Base-by-base conservation (phyloP, 2,797 vertebrate genomes). In the Cossypha polioptera region DNA sequence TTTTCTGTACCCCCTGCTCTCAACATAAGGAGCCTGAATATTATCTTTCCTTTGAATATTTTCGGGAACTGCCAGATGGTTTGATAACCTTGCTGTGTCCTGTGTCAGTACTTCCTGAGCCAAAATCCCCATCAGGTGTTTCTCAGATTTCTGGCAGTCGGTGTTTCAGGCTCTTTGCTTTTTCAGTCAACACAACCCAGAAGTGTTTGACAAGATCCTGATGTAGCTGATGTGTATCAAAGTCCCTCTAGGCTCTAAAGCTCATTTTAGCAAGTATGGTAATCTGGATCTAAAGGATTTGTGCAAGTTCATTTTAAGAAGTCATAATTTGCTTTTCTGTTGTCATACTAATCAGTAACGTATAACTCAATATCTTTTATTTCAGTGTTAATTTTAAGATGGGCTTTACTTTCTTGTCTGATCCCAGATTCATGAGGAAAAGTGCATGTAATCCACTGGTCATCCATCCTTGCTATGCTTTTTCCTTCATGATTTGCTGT, bases 11-110 rank as follows among this genome's bases (percentile, higher is more conserved):
- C 13, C 54, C 10, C 3, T 9, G 1, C n/a, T 15, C 4, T 25
- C 26, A 50, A 28, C 22, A 26, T 58, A 36, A 51, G 47, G 63
- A 33, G 2, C 16, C 72, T 21, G 29, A 15, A 48, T 66, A 31
- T 7, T 5, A 1, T 33, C 11, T 79, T 16, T 62, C 18, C 14
- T 71, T 51, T 9, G 40, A 74, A 33, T 51, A 31, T 75, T 87
- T 81, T 63, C 2, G 12, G 68, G 65, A 71, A 8, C 63, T 88
- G 31, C 61, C 86, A 95, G 86, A 47, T 73, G 53, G 72, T 63
- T 62, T 55, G 40, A 48, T 90, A 71, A 80, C 75, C 78, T 92
- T 95, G 65, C 25, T 48, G 7, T 80, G 79, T 89, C 77, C 77
- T 89, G 53, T 45, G 29, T 83, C 50, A 47, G 25, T 59, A 9